A percentile compares a stretch with the other conserved stretches of the same genome.
phyloP scores from a whole-genome alignment of 1,140 invertebrate genomes.

The Vanessa atalanta region DNA sequence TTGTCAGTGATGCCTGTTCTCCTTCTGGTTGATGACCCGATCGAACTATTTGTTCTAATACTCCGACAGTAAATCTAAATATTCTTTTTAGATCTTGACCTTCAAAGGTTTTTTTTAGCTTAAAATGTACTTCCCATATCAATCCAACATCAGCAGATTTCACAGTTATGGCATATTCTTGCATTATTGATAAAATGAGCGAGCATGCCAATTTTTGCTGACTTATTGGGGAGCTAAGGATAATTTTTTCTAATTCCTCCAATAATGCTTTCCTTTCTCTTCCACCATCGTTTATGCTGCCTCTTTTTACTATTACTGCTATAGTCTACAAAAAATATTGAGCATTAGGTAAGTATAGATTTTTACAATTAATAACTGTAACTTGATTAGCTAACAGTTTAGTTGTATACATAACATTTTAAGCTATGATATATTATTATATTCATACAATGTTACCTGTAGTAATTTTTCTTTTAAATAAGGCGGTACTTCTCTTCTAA shows the following conservation, averaged over 20 bases:
- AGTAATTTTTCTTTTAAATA: conserved; percentile 86
- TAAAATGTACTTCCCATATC: conserved; percentile 92
- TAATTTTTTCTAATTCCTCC: conserved; percentile 82
- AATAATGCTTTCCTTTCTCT: conserved; percentile 86
- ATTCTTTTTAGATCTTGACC: conserved; percentile 88
- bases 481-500: conserved; percentile 83
- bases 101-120: conserved; percentile 92
- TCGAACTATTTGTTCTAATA: conserved; percentile 80
- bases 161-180: conserved; percentile 93
- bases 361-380: conserved; percentile 44
- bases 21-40: conserved; percentile 78
- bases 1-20: conserved; percentile 79
- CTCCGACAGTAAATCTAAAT: conserved; percentile 82
- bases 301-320: conserved; percentile 92
- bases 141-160: conserved; percentile 92
- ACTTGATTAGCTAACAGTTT: too few relatives aligned
- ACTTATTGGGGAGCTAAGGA: conserved; percentile 68
- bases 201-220: conserved; percentile 89
- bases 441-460: conserved; percentile 78
- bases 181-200: conserved; percentile 89
- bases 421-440: background rate
- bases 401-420: background rate
- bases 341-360: background rate
- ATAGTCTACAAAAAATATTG: conserved; percentile 84
- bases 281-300: conserved; percentile 87